A percentile compares a stretch with the other conserved stretches of the same genome.
Evolutionary conservation across 1,140 invertebrate genomes (phyloP).

Genomic region (Geopemphigus sp.): DNA sequence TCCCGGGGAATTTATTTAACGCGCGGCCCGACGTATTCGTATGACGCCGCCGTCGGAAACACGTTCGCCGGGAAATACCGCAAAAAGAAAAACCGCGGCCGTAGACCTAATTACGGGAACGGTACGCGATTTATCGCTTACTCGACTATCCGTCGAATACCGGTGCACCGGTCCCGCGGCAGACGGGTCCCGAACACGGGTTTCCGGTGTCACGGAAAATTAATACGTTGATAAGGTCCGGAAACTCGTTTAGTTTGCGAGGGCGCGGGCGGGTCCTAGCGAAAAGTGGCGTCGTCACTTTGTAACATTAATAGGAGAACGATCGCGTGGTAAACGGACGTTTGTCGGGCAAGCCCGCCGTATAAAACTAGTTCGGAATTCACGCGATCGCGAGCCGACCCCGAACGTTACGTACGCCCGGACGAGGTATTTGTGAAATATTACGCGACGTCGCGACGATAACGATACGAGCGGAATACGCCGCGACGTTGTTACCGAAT

Average conservation of each 20-base stretch:
- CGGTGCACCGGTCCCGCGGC: too few species aligned
- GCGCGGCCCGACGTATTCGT: not conserved
- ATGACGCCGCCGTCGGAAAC: too few species aligned
- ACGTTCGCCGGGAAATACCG: too few species aligned
- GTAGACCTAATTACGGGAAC: constrained; percentile 8
- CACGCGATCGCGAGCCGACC: too few species aligned
- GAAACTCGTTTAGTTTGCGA: constrained; percentile 9
- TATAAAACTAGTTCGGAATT: not conserved
- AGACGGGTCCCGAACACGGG: constrained; percentile 11
- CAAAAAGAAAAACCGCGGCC: too few species aligned
- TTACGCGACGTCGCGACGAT: too few species aligned
- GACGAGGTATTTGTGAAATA: too few species aligned
- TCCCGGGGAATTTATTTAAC: not conserved
- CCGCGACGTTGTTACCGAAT: too few species aligned
- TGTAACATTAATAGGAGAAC: constrained; percentile 12
- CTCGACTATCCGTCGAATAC: not conserved
- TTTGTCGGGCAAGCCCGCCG: not conserved
- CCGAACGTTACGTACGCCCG: too few species aligned
- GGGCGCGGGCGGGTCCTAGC: not conserved
- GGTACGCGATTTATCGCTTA: not conserved
- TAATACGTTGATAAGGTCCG: constrained; percentile 24
- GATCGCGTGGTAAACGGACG: not conserved
- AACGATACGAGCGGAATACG: too few species aligned
- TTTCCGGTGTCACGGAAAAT: constrained; percentile 18
- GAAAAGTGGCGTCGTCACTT: constrained; percentile 15